A percentile compares a stretch with the other conserved stretches of the same genome.
Evolutionary conservation across 2,888 invertebrate species (phyloP).

Genomic region (Neoaliturus tenellus): DNA sequence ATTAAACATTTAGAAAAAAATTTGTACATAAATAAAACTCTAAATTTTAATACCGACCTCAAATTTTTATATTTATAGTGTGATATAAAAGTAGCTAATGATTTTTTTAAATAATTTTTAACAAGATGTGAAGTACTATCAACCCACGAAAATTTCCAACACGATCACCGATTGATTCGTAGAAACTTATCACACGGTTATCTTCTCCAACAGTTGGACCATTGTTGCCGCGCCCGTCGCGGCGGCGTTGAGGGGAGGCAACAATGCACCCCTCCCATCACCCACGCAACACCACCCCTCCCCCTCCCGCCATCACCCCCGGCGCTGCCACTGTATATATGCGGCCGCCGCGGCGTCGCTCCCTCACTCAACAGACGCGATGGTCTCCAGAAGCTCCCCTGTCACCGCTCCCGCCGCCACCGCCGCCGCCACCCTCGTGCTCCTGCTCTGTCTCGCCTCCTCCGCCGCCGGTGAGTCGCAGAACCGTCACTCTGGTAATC

Average conservation of each 20-base stretch:
- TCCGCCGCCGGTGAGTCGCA: not conserved
- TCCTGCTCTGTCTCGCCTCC: slow-evolving; percentile 1
- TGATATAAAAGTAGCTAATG: no score
- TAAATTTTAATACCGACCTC: no score
- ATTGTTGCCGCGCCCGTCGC: not conserved
- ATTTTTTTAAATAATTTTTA: no score
- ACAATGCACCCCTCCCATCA: not conserved
- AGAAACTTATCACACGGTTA: no score
- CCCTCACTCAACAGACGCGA: not conserved
- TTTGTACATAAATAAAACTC: no score
- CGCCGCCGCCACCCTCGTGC: not conserved
- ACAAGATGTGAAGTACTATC: no score
- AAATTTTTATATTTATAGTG: no score
- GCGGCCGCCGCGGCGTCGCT: not conserved
- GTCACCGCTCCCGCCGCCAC: not conserved
- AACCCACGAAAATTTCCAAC: no score
- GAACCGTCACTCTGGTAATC: no score
- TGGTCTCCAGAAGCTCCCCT: not conserved
- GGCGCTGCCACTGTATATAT: not conserved
- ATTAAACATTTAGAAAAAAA: no score
- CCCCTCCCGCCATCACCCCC: not conserved
- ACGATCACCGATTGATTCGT: no score
- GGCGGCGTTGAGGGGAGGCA: not conserved
- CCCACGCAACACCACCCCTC: not conserved
- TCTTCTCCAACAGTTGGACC: no score